Evolutionary conservation across 2,888 invertebrate genomes (phyloP).

Genomic region (Torymus texanus): DNA sequence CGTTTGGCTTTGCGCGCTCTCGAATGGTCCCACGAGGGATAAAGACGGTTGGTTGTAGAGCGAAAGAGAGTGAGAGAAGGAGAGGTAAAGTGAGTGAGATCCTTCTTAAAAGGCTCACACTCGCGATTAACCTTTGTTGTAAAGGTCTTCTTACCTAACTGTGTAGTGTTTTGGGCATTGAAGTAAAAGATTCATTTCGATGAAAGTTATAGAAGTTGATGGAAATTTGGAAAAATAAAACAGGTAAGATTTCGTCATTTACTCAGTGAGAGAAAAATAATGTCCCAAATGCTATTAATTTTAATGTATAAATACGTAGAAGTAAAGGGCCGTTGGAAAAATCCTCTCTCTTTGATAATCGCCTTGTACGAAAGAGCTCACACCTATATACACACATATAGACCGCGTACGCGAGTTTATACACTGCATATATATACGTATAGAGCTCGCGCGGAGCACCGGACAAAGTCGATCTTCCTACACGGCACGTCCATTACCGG

Average conservation of each 20-base stretch:
- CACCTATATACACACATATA: too few species aligned
- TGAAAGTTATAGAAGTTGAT: not conserved
- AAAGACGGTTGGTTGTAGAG: not conserved
- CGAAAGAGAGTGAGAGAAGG: conserved; percentile 12
- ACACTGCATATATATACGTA: too few species aligned
- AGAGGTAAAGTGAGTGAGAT: conserved; percentile 14
- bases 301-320: too few species aligned
- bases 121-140: conserved; percentile 26
- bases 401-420: too few species aligned
- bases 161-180: too few species aligned
- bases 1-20: conserved; percentile 39
- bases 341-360: too few species aligned
- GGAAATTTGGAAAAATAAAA: not conserved
- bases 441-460: not conserved
- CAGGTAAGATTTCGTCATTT: not conserved
- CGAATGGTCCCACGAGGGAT: conserved; percentile 49
- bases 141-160: not conserved
- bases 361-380: too few species aligned
- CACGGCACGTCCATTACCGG: conserved; percentile 71
- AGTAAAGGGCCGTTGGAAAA: too few species aligned
- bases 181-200: not conserved
- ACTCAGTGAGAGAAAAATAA: not conserved
- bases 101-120: conserved; percentile 14
- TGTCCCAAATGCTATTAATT: too few species aligned
- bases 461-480: conserved; percentile 61